Base-by-base conservation (phyloP, 2,888 invertebrate genomes). In the Cataglyphis rosenhaueri region DNA sequence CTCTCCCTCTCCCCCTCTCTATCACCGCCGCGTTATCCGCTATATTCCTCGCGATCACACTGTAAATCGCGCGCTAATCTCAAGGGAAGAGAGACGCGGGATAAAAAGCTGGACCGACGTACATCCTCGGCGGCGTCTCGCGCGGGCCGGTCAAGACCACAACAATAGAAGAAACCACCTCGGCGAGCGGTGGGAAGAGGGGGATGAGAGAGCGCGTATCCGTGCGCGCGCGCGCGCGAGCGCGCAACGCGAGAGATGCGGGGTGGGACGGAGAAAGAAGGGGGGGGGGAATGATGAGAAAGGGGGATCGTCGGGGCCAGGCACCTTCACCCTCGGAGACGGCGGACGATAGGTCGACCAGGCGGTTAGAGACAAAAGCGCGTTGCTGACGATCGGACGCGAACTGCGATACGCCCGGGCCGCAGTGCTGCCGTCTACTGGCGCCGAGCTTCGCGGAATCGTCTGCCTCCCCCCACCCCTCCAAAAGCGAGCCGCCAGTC, bases 361-460 rank as follows among this genome's bases (percentile, higher is more conserved):
- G 89, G 87, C 83, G 61, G 81, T 83, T 52, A 81, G 84, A 89
- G 88, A 89, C 89, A 85, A 89, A 89, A 89, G 82, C 89, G 84
- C 89, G 78, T 48, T 61, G 88, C 84, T 84, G 86, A 89, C 78
- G 85, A 87, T 85, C 85, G 76, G 88, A 92, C 91, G 88, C 90
- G 85, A 91, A 92, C 91, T 92, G 92, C 93, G 94, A 93, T 93
- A 93, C 93, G 93, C 93, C 92, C 93, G 91, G 92, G 91, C 92
- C 94, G 93, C 94, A 94, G 94, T 94, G 94, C 94, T 94, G 94
- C 94, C 94, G 94, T 92, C 94, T 94, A 94, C 94, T 94, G 94
- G 94, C 85, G 74, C 52, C 59, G 84, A 85, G 90, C 89, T 88
- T 90, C 90, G 90, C 86, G 86, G 90, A 87, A 88, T 87, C 87